These are phyloP conservation scores for Erithacus rubecula DNA, from an alignment of 2,797 vertebrate genomes.

Conservation along the genomic window DNA sequence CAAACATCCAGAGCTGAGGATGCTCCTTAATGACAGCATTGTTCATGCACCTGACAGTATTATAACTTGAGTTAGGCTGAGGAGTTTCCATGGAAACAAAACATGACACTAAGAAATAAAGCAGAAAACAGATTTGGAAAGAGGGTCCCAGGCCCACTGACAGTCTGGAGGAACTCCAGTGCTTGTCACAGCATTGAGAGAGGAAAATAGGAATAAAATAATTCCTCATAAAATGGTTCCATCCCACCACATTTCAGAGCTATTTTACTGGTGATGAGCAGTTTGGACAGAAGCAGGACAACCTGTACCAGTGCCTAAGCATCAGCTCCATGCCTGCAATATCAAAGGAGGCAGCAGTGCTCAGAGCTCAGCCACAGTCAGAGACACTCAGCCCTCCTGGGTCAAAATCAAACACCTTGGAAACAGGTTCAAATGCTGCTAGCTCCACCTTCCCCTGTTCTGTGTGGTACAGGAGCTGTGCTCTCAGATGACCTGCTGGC, in stretches of 20 bases:
- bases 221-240: background rate
- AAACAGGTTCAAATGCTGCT: background rate
- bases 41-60: slow-evolving; percentile 8
- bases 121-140: background rate
- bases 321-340: background rate
- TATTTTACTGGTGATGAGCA: background rate
- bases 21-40: background rate
- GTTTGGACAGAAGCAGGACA: background rate
- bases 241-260: background rate
- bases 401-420: background rate
- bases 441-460: background rate
- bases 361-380: background rate
- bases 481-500: background rate
- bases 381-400: background rate
- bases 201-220: background rate
- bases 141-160: slow-evolving; percentile 34
- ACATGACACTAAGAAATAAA: slow-evolving; percentile 23
- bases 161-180: slow-evolving; percentile 22
- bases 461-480: fast-evolving
- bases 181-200: background rate
- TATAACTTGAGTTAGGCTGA: background rate
- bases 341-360: background rate
- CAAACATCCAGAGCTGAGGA: background rate
- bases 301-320: background rate
- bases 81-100: slow-evolving; percentile 56